Percentiles rank a stretch among this genome's conserved stretches.
Conservation (phyloP, 2,113 vertebrate genomes). For the Verasper variegatus region DNA sequence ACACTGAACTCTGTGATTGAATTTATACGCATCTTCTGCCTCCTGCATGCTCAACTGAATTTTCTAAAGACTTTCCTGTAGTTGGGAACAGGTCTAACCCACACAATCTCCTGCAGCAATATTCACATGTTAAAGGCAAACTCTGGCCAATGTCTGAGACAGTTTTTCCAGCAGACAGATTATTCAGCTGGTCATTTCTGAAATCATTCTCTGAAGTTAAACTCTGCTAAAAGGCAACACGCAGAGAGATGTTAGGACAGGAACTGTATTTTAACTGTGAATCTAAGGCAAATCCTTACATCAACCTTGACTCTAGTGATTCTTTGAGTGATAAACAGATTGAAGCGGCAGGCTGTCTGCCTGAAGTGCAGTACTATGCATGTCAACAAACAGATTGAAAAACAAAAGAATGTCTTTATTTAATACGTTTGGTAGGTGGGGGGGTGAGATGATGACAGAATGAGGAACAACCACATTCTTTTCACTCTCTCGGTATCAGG, state of each 20-base stretch:
- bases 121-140: too few relatives aligned
- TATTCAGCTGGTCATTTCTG: neutral
- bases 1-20: too few relatives aligned
- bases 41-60: too few relatives aligned
- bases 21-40: too few relatives aligned
- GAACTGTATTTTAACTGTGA: conserved; percentile 30
- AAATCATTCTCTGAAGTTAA: conserved; percentile 1
- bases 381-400: conserved; percentile 39
- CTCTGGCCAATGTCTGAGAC: too few relatives aligned
- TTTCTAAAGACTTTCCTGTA: too few relatives aligned
- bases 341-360: conserved; percentile 41
- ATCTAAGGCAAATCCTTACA: conserved; percentile 39
- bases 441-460: conserved; percentile 13
- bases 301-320: conserved; percentile 26
- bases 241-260: neutral
- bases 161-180: too few relatives aligned
- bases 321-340: conserved; percentile 49
- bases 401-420: conserved; percentile 20
- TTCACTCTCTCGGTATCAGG: conserved; percentile 55
- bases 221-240: conserved; percentile 3
- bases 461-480: conserved; percentile 38
- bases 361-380: conserved; percentile 14
- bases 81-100: too few relatives aligned
- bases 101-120: too few relatives aligned
- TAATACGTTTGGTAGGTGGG: conserved; percentile 23